Percentiles rank a stretch among this genome's conserved stretches.
phyloP scores from a whole-genome alignment of 2,888 invertebrate species.

The Andrena marginata region DNA sequence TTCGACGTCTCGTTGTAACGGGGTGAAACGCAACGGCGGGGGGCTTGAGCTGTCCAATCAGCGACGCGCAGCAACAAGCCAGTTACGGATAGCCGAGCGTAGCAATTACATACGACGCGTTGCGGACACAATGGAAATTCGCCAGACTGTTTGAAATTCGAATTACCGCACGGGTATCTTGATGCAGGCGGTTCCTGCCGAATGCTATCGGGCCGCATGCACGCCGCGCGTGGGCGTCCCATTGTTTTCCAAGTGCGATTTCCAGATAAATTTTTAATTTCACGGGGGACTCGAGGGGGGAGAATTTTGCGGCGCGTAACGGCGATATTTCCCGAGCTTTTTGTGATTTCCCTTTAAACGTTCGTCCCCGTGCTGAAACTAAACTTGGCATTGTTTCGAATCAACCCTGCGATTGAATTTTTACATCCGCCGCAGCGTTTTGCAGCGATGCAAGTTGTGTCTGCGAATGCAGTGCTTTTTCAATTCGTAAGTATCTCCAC shows the following conservation, averaged over 20 bases:
- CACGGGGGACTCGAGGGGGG: background rate
- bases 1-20: conserved; percentile 64
- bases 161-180: conserved; percentile 81
- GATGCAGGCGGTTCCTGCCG: conserved; percentile 71
- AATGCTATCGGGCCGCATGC: conserved; percentile 59
- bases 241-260: conserved; percentile 39
- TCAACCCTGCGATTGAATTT: too few relatives aligned
- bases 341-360: background rate
- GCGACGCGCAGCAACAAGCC: conserved; percentile 70
- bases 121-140: conserved; percentile 80
- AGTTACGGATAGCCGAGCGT: conserved; percentile 72
- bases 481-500: too few relatives aligned
- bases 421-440: too few relatives aligned
- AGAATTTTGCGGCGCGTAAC: background rate
- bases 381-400: background rate
- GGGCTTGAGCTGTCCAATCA: conserved; percentile 66
- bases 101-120: conserved; percentile 80
- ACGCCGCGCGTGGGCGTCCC: conserved; percentile 28
- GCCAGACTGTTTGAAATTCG: conserved; percentile 83
- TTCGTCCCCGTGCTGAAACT: background rate
- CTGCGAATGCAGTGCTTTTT: too few relatives aligned
- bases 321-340: conserved; percentile 7
- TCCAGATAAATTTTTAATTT: conserved; percentile 58
- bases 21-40: conserved; percentile 48
- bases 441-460: too few relatives aligned